Evolutionary conservation across 2,797 vertebrate species (phyloP), one percentile per base, ranked within the genome.

Genomic region (Acanthis flammea): DNA sequence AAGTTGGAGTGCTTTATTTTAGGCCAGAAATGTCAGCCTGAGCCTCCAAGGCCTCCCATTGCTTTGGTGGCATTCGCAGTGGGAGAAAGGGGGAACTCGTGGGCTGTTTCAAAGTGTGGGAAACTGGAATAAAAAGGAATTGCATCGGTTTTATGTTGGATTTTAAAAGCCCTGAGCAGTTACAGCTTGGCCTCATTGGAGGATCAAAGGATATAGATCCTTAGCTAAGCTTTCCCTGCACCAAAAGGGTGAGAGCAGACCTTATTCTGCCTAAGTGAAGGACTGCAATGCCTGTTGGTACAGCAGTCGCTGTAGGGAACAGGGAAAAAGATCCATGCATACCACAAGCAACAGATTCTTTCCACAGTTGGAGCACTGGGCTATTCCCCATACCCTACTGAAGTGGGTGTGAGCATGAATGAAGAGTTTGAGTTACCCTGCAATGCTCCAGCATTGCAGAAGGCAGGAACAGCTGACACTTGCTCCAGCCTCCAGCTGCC

Each of bases 121-220:
- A 84, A 95, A 84, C 66, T 41, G 63, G 33, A 91, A 91, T n/a
- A 89, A 65, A 79, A 41, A 63, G 18, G 57, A 55, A 74, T 66
- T 50, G 63, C 60, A 76, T 30, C 30, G 37, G 22, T 74, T 93
- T 76, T 27, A 60, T 12, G 12, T 53, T 2, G 9, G 51, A 89
- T 87, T 89, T 82, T 79, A 79, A 94, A 86, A 89, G 74, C 51
- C 72, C 17, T 0, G 0, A 88, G 77, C 86, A 84, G 25, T 48
- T 91, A 72, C 25, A 80, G 47, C 27, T 61, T 75, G 24, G 54
- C 54, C 35, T 72, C 2, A 0, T 1, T 42, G 27, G 15, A 55
- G 13, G 71, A 86, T 70, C 60, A 95, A 84, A 92, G 51, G 67
- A 83, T 63, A 51, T 2, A 72, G 60, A 63, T 57, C 42, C 45